phyloP scores from a whole-genome alignment of 2,888 invertebrate genomes.

The Nyleta sp. region DNA sequence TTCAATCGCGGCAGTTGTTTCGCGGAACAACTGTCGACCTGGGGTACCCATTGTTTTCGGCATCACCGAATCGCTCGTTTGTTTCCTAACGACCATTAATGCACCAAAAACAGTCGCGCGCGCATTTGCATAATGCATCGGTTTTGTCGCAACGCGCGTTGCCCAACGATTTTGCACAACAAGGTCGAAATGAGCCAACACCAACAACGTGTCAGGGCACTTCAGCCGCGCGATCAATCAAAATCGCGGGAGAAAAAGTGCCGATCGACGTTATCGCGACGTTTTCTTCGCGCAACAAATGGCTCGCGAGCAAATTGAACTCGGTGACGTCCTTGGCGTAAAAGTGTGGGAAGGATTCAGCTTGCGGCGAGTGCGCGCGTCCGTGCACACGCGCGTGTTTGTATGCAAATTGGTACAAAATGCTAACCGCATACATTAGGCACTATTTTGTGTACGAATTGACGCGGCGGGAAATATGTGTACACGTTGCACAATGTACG shows the following conservation, averaged over 20 bases:
- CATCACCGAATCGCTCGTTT: too few relatives aligned
- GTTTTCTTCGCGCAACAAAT: conserved; percentile 20
- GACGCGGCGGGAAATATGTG: conserved; percentile 7
- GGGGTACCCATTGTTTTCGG: too few relatives aligned
- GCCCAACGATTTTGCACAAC: conserved; percentile 39
- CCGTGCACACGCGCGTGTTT: conserved; percentile 24
- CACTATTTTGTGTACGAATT: conserved; percentile 27
- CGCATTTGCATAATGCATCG: conserved; percentile 41
- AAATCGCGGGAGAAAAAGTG: conserved; percentile 34
- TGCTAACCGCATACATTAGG: conserved; percentile 11
- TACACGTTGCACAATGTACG: conserved; percentile 13
- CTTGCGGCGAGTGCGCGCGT: conserved; percentile 20
- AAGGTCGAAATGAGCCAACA: conserved; percentile 24
- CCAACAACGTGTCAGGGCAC: conserved; percentile 28
- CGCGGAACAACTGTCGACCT: too few relatives aligned
- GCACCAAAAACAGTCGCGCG: conserved; percentile 1
- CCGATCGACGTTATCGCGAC: conserved; percentile 20
- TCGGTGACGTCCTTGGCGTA: conserved; percentile 41
- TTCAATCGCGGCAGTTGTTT: too few relatives aligned
- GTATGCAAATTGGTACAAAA: conserved; percentile 46
- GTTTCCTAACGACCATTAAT: too few relatives aligned
- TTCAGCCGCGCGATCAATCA: conserved; percentile 44
- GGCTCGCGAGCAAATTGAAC: conserved; percentile 27
- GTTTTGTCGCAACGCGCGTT: conserved; percentile 30
- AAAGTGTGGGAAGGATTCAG: conserved; percentile 49